Evolutionary conservation across 2,888 invertebrate genomes (phyloP), one percentile per base, ranked within the genome.

Genomic region (Microctonus aethiopoides): DNA sequence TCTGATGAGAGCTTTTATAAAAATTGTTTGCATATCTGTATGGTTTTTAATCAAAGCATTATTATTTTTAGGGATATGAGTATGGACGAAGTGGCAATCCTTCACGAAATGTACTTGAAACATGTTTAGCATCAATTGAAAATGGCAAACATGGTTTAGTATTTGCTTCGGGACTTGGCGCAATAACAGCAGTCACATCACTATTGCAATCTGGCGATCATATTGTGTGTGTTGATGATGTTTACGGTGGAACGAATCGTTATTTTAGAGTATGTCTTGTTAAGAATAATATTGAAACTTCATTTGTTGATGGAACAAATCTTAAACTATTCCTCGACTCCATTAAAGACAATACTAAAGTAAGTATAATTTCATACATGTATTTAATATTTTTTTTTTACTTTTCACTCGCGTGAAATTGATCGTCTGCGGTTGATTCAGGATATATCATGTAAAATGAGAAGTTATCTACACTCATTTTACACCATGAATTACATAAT

Each of bases 21-120:
- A 32, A 5, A 32, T 32, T 32, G 32, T 32, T 32, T 32, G 32
- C 32, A 32, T 32, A 1, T 36, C 10, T 9, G 1, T 36, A 36
- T 10, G 10, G 20, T 24, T 22, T 26, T 29, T 2, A 32, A 57
- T 57, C n/a, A 10, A 59, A 13, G 16, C 20, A 52, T 46, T 6
- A 63, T 6, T 24, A 26, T 29, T 59, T 34, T 13, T 80, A 96
- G 95, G 94, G 94, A 62, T 98, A 89, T 86, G 97, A 97, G 78
- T 99, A 99, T 86, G 93, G 95, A 0, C 90, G 99, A 82, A 94
- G 96, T 83, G 97, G 97, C 41, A 99, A 99, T 88, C 99, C 99
- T 29, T 95, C 96, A 0, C 90, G 99, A 74, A 92, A 94, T 76
- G 93, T 94, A 26, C 88, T 99, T 70, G 98, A 99, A 87, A 89